Base-by-base conservation (phyloP, 2,888 invertebrate species). In the Phlogophora meticulosa region DNA sequence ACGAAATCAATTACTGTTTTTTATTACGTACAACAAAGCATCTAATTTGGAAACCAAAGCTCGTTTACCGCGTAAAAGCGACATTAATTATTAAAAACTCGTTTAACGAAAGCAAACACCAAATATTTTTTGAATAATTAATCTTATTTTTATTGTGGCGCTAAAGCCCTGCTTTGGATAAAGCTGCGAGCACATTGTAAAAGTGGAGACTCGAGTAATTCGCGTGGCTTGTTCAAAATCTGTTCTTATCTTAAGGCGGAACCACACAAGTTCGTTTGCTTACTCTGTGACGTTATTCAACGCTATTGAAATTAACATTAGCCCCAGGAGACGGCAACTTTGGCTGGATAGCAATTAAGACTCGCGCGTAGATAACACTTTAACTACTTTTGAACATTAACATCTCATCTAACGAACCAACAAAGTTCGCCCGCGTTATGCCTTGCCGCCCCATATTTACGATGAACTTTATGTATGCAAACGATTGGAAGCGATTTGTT, bases 321-420 rank as follows among this genome's bases (percentile, higher is more conserved):
- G 77, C 72, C 70, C 57, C 75, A 48, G 46, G 76, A 71, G 78
- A 64, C 57, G 56, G 57, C 53, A 75, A 83, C 79, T 84, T 78
- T 45, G 63, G 63, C 81, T 78, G 80, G 68, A 58, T 72, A 60
- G 71, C 80, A 80, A 80, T 80, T 80, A 80, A 70, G 71, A 65
- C 57, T 60, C 60, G 62, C 61, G 46, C 70, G 66, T 69, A 85
- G 85, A 88, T 85, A 83, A 86, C 84, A 85, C 85, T 87, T 74
- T 83, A 87, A 88, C 85, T 83, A 86, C 84, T 87, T 85, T 71
- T 76, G 80, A 81, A 84, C 81, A 87, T 88, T 89, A 87, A 86
- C 86, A 83, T 83, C 83, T 80, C 85, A 77, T 66, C 48, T 65
- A 64, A 76, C 68, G 76, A 81, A 81, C 72, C 78, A 66, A 65